Base-by-base conservation (phyloP, 2,797 vertebrate genomes). In the Pipistrellus nathusii region DNA sequence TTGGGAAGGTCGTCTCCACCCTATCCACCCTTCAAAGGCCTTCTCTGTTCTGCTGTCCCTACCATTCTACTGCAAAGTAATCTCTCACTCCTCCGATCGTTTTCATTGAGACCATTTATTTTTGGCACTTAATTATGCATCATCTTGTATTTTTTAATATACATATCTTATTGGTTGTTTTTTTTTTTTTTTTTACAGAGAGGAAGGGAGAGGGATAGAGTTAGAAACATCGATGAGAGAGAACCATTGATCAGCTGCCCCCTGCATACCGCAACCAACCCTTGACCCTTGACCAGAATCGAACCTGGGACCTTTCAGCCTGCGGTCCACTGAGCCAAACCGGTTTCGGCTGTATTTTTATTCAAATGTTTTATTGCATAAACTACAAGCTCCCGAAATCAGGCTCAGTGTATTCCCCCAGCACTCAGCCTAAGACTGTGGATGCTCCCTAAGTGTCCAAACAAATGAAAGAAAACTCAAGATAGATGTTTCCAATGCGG, bases 391-490 rank as follows among this genome's bases (percentile, higher is more conserved):
- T 57, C 32, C 73, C 18, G 18, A 81, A 92, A 85, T 80, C 35
- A 23, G 32, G 53, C 23, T 80, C 71, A 25, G 53, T 20, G 11
- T 68, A 6, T 46, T 44, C 1, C 46, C 27, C 59, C n/a, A 66
- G 59, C 15, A 3, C 73, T 96, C 73, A 78, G 18, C 68, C 68
- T 81, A 32, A 53, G 76, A 55, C n/a, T 78, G 69, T 44, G 69
- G 53, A 17, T 51, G 6, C 11, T 91, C 57, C 20, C 8, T 30
- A 30, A 59, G 10, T 62, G 12, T 75, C 23, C 81, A 32, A 69
- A 80, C 44, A 62, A 90, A 78, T 32, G 44, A 93, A 94, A 44
- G 46, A 69, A 91, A 88, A 38, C 41, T 78, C 57, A 44, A 80
- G 83, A 46, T 41, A 69, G 64, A 64, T 64, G 57, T 86, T 51